phyloP scores from a whole-genome alignment of 2,797 vertebrate genomes.

The Darevskia nairensis region DNA sequence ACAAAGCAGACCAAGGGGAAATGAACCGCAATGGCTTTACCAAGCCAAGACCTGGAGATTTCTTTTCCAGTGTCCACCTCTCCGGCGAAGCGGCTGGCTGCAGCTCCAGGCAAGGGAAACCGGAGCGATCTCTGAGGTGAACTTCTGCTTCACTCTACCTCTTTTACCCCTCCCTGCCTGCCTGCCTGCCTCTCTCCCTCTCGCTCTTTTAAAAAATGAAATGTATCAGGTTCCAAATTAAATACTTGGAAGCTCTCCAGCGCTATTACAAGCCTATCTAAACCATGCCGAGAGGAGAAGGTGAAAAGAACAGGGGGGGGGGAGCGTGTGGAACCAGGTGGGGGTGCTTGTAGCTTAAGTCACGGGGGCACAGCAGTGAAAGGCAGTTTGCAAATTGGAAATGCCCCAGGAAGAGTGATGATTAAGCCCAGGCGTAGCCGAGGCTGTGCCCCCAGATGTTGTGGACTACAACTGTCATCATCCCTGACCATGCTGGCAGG shows the following conservation, averaged over 20 bases:
- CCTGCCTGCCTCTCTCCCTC: background rate
- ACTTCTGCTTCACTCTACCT: background rate
- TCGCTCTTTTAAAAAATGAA: constrained; percentile 25
- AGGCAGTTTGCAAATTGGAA: background rate
- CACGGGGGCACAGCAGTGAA: background rate
- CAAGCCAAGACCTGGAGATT: constrained; percentile 21
- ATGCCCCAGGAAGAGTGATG: too few relatives aligned
- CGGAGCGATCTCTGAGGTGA: constrained; percentile 46
- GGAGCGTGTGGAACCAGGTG: background rate
- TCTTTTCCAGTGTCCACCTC: constrained; percentile 30
- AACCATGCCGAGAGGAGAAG: constrained; percentile 55
- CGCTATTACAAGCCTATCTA: constrained; percentile 46
- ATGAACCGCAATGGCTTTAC: constrained; percentile 35
- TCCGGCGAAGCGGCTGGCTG: constrained; percentile 29
- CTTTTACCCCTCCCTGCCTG: too few relatives aligned
- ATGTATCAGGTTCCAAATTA: constrained; percentile 63
- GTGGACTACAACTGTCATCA: too few relatives aligned
- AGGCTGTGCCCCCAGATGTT: too few relatives aligned
- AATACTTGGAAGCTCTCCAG: constrained; percentile 62
- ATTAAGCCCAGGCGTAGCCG: too few relatives aligned
- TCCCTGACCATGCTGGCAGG: too few relatives aligned
- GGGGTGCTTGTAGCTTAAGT: constrained; percentile 29
- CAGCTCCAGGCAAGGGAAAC: constrained; percentile 23
- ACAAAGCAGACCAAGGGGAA: constrained; percentile 8
- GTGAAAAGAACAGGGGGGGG: background rate